Evolutionary conservation across 1,140 invertebrate genomes (phyloP), one percentile per base, ranked within the genome.

Genomic region (Phymorhynchus buccinoides): DNA sequence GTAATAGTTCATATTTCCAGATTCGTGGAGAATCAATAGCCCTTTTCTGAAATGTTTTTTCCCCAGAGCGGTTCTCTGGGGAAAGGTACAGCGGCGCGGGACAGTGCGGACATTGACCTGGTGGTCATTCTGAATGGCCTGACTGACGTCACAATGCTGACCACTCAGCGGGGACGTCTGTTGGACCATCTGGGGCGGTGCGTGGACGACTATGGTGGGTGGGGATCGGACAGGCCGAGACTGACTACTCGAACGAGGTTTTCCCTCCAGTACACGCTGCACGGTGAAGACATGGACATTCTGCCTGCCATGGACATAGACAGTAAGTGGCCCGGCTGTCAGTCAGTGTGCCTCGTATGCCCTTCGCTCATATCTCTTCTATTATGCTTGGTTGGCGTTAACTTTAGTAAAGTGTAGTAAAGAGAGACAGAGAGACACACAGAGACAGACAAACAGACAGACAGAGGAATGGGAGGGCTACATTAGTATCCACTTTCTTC

Each of bases 71-170:
- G 81, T 16, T 83, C 81, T 22, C 66, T 83, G 41, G 81, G 62
- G 0, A 83, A 83, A 39, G 81, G 81, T 3, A 83, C 81, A 3
- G 81, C 81, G 44, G 39, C 44, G 37, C 35, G 66, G 18, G 81
- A 39, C 62, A 32, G n/a, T 27, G 62, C 81, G 16, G 81, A 83
- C 81, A 83, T 83, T 30, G 81, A 83, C 81, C 81, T 83, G 16
- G 81, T 83, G 37, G 81, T 83, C 18, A 22, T 83, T 30, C 18
- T 83, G 3, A 83, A 83, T 62, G 81, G 81, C 12, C 39, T 83
- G 16, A 0, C 37, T 37, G 18, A 27, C 14, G 18, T 83, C 27
- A 27, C 68, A 1, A 35, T 71, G 3, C 66, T 83, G 12, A 30
- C 0, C n/a, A n/a, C n/a, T n/a, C 14, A 39, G 0, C 56, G 56